phyloP scores from a whole-genome alignment of 2,113 vertebrate species.

The Nyctibius bracteatus region DNA sequence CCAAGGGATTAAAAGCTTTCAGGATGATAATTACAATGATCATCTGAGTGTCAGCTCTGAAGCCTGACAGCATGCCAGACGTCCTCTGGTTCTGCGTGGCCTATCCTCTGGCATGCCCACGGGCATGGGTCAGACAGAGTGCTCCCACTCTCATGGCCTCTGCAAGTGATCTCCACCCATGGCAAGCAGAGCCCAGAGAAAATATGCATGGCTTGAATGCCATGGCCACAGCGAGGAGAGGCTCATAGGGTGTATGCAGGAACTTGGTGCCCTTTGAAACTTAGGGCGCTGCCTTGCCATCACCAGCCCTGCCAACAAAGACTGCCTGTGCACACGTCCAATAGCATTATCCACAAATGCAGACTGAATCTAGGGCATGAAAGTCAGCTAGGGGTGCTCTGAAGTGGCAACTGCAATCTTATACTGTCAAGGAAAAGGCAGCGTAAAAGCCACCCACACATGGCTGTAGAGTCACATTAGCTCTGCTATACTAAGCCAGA shows the following conservation, averaged over 20 bases:
- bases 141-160: neutral
- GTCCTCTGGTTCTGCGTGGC: neutral
- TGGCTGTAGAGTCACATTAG: neutral
- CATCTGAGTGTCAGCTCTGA: neutral
- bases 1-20: conserved; percentile 37
- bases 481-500: neutral
- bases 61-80: neutral
- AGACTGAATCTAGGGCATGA: neutral
- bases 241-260: rapidly evolving
- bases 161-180: rapidly evolving
- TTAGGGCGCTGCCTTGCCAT: neutral
- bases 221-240: neutral
- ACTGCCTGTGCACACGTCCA: rapidly evolving
- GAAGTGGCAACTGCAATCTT: neutral
- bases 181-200: neutral
- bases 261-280: neutral
- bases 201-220: neutral
- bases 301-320: rapidly evolving
- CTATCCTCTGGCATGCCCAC: neutral
- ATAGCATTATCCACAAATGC: neutral
- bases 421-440: neutral
- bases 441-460: neutral
- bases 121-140: neutral
- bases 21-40: conserved; percentile 8
- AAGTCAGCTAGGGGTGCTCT: neutral